Conservation (phyloP, 2,888 invertebrate species). For the Eupithecia dodoneata region DNA sequence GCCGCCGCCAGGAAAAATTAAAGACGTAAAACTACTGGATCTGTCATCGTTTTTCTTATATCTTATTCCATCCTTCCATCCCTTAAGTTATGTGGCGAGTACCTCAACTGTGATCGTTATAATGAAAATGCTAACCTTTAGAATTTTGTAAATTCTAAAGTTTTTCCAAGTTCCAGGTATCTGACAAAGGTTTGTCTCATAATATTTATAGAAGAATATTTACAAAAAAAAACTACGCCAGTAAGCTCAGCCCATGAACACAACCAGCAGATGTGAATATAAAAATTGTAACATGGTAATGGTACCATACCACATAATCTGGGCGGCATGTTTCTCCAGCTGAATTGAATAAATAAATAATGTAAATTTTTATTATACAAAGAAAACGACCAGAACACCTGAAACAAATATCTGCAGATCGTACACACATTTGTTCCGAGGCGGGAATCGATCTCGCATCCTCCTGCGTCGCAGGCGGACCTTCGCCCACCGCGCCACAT, state of each 20-base stretch:
- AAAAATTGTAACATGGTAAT: background rate
- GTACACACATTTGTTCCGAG: no score
- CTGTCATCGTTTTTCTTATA: slow-evolving; percentile 18
- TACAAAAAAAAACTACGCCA: no score
- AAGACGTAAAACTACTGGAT: slow-evolving; percentile 47
- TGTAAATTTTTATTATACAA: no score
- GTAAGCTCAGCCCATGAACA: background rate
- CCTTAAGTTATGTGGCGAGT: background rate
- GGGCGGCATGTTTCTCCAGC: background rate
- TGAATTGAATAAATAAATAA: no score
- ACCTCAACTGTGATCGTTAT: background rate
- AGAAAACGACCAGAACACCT: no score
- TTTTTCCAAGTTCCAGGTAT: background rate
- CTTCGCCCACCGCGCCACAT: no score
- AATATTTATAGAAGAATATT: no score
- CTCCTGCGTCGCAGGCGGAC: no score
- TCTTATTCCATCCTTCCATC: background rate
- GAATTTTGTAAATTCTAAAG: background rate
- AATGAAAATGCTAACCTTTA: background rate
- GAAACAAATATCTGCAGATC: no score
- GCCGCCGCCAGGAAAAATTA: slow-evolving; percentile 54
- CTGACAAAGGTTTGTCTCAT: background rate
- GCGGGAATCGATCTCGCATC: no score
- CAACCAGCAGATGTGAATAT: no score
- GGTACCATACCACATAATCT: background rate